A percentile compares a stretch with the other conserved stretches of the same genome.
Evolutionary conservation across 2,888 invertebrate genomes (phyloP).

Genomic region (Ornithoptera priamus): DNA sequence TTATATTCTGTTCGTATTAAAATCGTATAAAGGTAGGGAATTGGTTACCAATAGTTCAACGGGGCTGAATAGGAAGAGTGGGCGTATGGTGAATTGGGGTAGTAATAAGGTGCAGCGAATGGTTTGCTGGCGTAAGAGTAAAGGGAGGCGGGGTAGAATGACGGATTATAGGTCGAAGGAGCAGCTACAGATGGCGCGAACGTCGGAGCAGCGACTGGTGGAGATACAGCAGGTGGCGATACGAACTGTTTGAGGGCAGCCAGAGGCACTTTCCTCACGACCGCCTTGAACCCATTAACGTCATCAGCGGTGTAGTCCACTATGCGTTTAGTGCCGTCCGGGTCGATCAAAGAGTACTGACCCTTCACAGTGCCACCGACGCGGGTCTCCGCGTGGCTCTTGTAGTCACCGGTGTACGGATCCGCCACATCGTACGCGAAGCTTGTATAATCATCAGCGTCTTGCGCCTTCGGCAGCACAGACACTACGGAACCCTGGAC

Average conservation of each 20-base stretch:
- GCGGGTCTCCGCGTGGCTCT: conserved; percentile 76
- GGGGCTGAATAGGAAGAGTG: conserved; percentile 11
- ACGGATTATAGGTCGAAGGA: conserved; percentile 3
- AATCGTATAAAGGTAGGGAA: background rate
- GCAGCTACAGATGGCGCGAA: conserved; percentile 32
- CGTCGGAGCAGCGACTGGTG: conserved; percentile 32
- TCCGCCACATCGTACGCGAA: conserved; percentile 79
- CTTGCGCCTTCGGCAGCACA: conserved; percentile 61
- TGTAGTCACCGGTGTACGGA: conserved; percentile 77
- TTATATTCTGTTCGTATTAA: background rate
- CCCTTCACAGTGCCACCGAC: conserved; percentile 72
- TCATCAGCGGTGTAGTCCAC: conserved; percentile 79
- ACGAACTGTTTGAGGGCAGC: conserved; percentile 38
- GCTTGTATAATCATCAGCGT: conserved; percentile 59
- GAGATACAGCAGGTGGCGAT: conserved; percentile 34
- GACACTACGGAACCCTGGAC: conserved; percentile 72
- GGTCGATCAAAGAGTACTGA: conserved; percentile 75
- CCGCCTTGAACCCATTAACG: conserved; percentile 77
- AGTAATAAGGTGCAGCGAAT: conserved; percentile 14
- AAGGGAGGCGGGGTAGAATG: background rate
- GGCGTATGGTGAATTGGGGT: conserved; percentile 6
- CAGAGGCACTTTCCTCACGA: conserved; percentile 74
- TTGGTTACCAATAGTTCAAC: conserved; percentile 13
- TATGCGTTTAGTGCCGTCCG: conserved; percentile 77
- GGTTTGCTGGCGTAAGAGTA: conserved; percentile 7